A percentile compares a stretch with the other conserved stretches of the same genome.
These are phyloP conservation scores for Plotosus lineatus DNA, from an alignment of 2,113 vertebrate species.

Conservation along the genomic window DNA sequence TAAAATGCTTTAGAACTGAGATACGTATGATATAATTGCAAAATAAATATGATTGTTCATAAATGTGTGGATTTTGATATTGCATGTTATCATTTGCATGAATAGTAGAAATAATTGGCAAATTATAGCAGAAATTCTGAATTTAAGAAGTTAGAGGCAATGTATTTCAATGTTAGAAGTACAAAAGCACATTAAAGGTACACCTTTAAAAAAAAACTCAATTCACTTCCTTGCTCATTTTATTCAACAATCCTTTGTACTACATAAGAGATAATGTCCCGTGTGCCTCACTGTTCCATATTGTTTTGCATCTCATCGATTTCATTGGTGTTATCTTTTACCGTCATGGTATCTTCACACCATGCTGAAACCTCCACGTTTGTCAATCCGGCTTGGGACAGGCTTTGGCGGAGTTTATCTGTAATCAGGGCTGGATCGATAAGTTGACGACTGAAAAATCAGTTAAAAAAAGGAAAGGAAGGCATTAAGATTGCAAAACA, in stretches of 20 bases:
- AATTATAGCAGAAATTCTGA: not conserved
- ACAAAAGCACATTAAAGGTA: not conserved
- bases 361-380: too few relatives aligned
- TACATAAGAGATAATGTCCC: too few relatives aligned
- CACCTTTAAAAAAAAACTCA: not conserved
- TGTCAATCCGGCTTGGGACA: too few relatives aligned
- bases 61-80: not conserved
- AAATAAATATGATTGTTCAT: conserved; percentile 16
- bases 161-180: not conserved
- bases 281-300: too few relatives aligned
- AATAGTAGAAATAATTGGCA: not conserved
- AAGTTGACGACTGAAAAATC: too few relatives aligned
- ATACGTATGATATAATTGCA: conserved; percentile 5
- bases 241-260: not conserved
- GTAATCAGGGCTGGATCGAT: too few relatives aligned
- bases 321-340: too few relatives aligned
- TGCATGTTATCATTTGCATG: not conserved
- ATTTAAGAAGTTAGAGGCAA: not conserved
- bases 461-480: too few relatives aligned
- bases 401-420: too few relatives aligned
- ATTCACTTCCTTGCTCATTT: not conserved
- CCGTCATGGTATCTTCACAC: too few relatives aligned
- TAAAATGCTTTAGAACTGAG: not conserved
- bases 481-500: too few relatives aligned
- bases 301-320: too few relatives aligned